A percentile compares a stretch with the other conserved stretches of the same genome.
These are phyloP conservation scores for Onychostruthus taczanowskii DNA, from an alignment of 2,113 vertebrate species.

Conservation along the genomic window DNA sequence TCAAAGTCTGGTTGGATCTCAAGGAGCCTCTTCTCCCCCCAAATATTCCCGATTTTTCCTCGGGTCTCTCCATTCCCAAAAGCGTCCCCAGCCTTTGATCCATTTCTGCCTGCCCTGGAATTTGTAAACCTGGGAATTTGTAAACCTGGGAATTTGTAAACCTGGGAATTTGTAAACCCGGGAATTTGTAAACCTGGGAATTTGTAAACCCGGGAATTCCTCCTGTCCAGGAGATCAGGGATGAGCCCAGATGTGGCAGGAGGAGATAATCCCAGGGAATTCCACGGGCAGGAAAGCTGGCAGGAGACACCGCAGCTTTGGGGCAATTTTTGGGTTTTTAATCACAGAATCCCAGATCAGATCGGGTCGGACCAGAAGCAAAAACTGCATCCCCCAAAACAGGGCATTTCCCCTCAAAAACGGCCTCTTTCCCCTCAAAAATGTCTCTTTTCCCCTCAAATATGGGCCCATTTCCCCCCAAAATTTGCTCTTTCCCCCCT, in stretches of 20 bases:
- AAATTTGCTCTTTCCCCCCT: background rate
- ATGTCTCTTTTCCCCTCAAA: background rate
- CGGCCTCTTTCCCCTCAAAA: background rate
- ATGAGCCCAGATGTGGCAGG: background rate
- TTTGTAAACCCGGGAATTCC: background rate
- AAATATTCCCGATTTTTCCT: background rate
- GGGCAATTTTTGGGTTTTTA: background rate
- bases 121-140: background rate
- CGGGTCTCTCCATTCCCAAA: background rate
- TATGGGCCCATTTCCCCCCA: background rate
- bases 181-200: background rate
- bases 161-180: background rate
- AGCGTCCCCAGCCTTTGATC: constrained; percentile 7
- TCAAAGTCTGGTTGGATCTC: background rate
- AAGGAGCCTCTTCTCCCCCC: background rate
- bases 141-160: background rate
- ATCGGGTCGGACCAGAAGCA: background rate
- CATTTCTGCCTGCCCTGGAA: background rate
- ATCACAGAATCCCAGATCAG: background rate
- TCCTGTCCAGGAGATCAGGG: constrained; percentile 30
- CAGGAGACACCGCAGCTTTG: background rate
- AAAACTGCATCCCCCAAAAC: background rate
- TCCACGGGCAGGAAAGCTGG: constrained; percentile 15
- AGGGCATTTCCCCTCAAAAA: background rate
- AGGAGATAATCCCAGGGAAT: constrained; percentile 2